phyloP scores from a whole-genome alignment of 1,140 invertebrate genomes.

The Pogonomyrmex californicus region DNA sequence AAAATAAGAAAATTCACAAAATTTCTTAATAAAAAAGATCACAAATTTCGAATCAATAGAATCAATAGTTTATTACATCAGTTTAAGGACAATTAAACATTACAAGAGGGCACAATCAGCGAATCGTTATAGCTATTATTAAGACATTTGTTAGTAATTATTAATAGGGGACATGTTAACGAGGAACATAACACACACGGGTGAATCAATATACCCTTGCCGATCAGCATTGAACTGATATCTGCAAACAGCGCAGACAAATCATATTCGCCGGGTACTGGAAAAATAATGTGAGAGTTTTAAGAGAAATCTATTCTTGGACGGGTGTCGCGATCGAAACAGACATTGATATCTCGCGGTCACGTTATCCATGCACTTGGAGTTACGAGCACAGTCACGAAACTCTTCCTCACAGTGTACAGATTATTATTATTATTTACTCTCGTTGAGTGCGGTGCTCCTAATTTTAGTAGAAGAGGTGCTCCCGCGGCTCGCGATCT shows the following conservation, averaged over 20 bases:
- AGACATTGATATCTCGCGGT: slow-evolving; percentile 24
- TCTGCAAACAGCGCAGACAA: slow-evolving; percentile 91
- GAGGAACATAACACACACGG: slow-evolving; percentile 70
- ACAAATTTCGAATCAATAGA: background rate
- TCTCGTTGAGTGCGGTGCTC: background rate
- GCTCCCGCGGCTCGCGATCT: background rate
- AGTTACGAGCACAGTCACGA: slow-evolving; percentile 26
- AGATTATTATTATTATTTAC: slow-evolving; percentile 32
- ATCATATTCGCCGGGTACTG: slow-evolving; percentile 92
- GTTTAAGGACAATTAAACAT: slow-evolving; percentile 25
- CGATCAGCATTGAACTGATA: slow-evolving; percentile 91
- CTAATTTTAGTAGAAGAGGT: slow-evolving; percentile 21
- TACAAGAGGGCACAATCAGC: slow-evolving; percentile 27
- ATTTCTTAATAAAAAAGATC: background rate
- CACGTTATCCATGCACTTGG: slow-evolving; percentile 27
- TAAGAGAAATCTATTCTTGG: slow-evolving; percentile 32
- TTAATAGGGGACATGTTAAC: slow-evolving; percentile 53
- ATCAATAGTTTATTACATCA: slow-evolving; percentile 4
- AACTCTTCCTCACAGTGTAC: background rate
- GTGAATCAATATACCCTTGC: slow-evolving; percentile 87
- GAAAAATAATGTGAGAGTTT: slow-evolving; percentile 86
- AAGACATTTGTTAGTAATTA: slow-evolving; percentile 66
- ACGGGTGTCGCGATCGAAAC: background rate
- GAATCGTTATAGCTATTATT: slow-evolving; percentile 21
- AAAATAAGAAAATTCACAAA: slow-evolving; percentile 19